These are phyloP conservation scores for Cantharis rustica DNA, from an alignment of 2,888 invertebrate genomes.

Conservation along the genomic window DNA sequence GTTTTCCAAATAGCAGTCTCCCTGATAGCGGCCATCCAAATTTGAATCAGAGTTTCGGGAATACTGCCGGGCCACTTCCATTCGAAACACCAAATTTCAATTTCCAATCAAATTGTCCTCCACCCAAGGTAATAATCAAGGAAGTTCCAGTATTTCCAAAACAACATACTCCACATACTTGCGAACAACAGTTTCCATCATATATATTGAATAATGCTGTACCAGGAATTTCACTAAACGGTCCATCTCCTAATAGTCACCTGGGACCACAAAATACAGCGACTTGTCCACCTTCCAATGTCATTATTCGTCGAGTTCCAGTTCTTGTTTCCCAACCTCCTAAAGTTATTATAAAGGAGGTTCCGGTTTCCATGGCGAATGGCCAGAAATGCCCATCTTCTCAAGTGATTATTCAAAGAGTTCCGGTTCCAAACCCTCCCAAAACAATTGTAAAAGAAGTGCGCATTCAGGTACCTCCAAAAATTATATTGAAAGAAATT, in stretches of 20 bases:
- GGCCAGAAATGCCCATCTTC: conserved; percentile 2
- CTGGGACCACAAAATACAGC: neutral
- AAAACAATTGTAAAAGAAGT: conserved; percentile 15
- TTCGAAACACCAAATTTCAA: neutral
- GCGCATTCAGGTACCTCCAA: conserved; percentile 10
- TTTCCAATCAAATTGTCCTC: conserved; percentile 1
- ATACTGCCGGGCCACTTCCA: neutral
- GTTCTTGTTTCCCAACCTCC: conserved; percentile 7
- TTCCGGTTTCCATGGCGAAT: conserved; percentile 8
- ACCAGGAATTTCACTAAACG: neutral
- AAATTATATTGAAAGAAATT: conserved; percentile 9
- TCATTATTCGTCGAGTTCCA: conserved; percentile 12
- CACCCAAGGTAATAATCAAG: conserved; percentile 19
- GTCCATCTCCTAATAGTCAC: neutral
- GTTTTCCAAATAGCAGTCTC: neutral
- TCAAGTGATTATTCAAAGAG: conserved; percentile 8
- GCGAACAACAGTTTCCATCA: conserved; percentile 1
- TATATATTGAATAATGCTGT: neutral
- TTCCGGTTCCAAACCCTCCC: conserved; percentile 14
- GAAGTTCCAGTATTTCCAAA: conserved; percentile 2
- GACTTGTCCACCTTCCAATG: neutral
- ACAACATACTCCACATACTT: neutral
- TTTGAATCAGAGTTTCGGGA: neutral
- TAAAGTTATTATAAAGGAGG: conserved; percentile 7
- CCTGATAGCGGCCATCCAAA: neutral